Percentiles rank a stretch among this genome's conserved stretches.
These are phyloP conservation scores for Myiopsitta monachus DNA, from an alignment of 2,113 vertebrate species.

Conservation along the genomic window DNA sequence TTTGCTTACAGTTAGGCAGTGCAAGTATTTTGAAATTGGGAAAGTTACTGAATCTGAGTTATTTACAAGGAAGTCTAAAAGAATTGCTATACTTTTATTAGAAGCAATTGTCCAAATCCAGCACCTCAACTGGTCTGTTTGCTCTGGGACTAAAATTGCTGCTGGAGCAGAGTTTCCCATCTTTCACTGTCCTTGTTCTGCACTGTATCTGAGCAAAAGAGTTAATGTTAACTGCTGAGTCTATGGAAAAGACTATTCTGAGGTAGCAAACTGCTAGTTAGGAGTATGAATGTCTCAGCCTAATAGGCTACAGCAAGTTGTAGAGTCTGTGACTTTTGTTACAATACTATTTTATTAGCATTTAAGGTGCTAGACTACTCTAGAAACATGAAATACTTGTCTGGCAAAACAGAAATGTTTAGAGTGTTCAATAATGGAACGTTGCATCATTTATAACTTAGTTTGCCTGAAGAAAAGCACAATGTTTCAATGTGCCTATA, in stretches of 20 bases:
- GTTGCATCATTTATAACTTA: background rate
- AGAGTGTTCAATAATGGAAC: background rate
- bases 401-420: background rate
- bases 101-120: background rate
- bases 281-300: background rate
- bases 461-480: background rate
- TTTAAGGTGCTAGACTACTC: background rate
- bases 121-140: rapidly evolving
- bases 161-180: background rate
- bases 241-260: background rate
- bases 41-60: background rate
- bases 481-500: background rate
- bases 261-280: background rate
- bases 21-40: background rate
- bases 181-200: background rate
- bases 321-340: background rate
- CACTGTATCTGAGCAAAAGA: background rate
- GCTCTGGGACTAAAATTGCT: background rate
- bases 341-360: background rate
- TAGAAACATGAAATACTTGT: background rate
- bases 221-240: background rate
- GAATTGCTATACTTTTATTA: background rate
- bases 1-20: conserved; percentile 23
- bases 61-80: background rate
- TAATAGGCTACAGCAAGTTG: background rate